Base-by-base conservation (phyloP, 2,797 vertebrate genomes). In the Tokudaia tokunoshimensis region DNA sequence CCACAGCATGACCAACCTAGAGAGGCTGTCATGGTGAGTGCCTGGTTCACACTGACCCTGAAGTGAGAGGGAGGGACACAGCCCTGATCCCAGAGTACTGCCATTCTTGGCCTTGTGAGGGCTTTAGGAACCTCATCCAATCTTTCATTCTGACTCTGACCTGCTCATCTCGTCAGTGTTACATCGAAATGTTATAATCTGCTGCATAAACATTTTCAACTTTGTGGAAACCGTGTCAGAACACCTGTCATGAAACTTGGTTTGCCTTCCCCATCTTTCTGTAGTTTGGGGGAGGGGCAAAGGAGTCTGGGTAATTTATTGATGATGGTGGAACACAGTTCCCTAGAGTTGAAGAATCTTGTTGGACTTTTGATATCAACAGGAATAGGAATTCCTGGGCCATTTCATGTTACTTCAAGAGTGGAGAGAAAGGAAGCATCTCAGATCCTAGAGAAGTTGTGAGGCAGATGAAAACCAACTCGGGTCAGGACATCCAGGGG, bases 121-220 rank as follows among this genome's bases (percentile, higher is more conserved):
- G 67, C 89, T 94, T 95, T 79, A 31, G 19, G 3, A n/a, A 55
- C 81, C 83, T 90, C 80, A 93, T 88, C 92, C 79, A 61, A 67
- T 61, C 79, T 83, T 78, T 90, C 85, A 59, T 59, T 91, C 93
- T n/a, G 80, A 52, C 87, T 63, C 81, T 26, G 75, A 65, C 87
- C 34, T 82, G 34, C 29, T 96, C 89, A 12, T 70, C 83, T 98
- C 87, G 80, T 8, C 92, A 87, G 15, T 76, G 20, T 91, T 61
- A 76, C 70, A 94, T 88, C 97, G 72, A 67, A 90, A 87, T 95
- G 63, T 96, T 96, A 20, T 65, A 15, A 2, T 97, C 97, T 96
- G 22, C 95, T 94, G n/a, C 13, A 37, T 70, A 90, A 96, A 50
- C 82, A 52, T 52, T 57, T 84, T 95, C 82, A 65, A 47, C 84